Conservation (phyloP, 2,113 vertebrate genomes). For the Gobius niger region DNA sequence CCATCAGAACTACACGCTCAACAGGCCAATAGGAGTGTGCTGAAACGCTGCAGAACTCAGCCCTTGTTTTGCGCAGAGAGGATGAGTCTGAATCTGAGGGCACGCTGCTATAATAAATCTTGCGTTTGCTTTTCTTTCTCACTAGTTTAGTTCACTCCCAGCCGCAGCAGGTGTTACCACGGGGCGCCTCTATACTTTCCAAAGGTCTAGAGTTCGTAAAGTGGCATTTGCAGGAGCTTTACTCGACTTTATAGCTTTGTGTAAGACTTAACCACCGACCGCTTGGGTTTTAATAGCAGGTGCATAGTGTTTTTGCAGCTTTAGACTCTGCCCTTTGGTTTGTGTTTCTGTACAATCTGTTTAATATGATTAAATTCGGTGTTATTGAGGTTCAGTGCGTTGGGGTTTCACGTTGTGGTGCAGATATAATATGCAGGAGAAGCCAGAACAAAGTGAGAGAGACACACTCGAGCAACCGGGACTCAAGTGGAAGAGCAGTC, state of each 20-base stretch:
- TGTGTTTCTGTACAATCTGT: neutral
- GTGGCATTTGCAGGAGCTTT: neutral
- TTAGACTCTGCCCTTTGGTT: neutral
- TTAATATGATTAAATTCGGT: neutral
- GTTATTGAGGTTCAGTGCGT: neutral
- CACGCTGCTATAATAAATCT: slow-evolving; percentile 4
- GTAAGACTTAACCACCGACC: slow-evolving; percentile 7
- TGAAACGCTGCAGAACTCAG: neutral
- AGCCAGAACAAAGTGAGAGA: neutral
- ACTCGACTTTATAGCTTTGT: slow-evolving; percentile 3
- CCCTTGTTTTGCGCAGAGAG: neutral
- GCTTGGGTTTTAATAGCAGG: slow-evolving; percentile 12
- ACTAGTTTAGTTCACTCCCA: slow-evolving; percentile 1
- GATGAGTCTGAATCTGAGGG: slow-evolving; percentile 1
- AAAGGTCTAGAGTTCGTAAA: neutral
- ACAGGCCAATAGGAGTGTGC: neutral
- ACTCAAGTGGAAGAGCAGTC: no score
- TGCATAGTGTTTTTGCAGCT: neutral
- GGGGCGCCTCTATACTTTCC: neutral
- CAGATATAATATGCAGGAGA: neutral
- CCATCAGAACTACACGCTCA: neutral
- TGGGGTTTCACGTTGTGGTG: neutral
- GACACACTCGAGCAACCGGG: neutral
- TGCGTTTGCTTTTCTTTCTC: slow-evolving; percentile 4
- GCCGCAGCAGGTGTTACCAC: slow-evolving; percentile 7